Evolutionary conservation across 1,140 invertebrate genomes (phyloP), one percentile per base, ranked within the genome.

Genomic region (Argopecten irradians): DNA sequence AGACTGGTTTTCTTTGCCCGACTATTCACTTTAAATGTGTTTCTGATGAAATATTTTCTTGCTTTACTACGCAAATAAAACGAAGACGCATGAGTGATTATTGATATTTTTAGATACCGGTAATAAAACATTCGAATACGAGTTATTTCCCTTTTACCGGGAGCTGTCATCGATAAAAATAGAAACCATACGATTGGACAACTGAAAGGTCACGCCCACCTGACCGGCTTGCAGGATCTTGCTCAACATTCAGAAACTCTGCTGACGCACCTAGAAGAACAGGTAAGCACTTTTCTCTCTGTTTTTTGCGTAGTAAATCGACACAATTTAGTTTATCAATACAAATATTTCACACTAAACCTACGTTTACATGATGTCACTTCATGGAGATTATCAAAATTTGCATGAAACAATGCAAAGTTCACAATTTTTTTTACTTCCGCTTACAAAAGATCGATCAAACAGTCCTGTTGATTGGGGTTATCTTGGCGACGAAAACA

Each of bases 181-280:
- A 71, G 55, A 71, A 71, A n/a, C n/a, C 7, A 71, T 3, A 16
- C 16, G 55, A 71, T 71, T 71, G 55, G 55, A 28, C 22, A 71
- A 11, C 0, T 2, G 55, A n/a, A 71, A 28, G 22, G 22, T 28
- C 55, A 71, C 55, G n/a, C 55, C 55, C 55, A 8, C 22, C 55
- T 28, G 1, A 28, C 55, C 55, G 55, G 55, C 55, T n/a, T 71
- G 55, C 55, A 71, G 55, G 55, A 71, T 71, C 55, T 71, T 71
- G 55, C 55, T 71, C 55, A 71, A 71, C 55, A n/a, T 71, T 71
- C 22, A 71, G 55, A 71, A 71, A 71, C 55, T 28, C 55, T 71
- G 55, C 55, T 71, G 55, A 71, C 55, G 55, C 55, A 71, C 22
- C 55, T 71, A 28, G 1, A 71, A 71, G 55, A 71, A 71, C 55